Percentiles rank a stretch among this genome's conserved stretches.
Evolutionary conservation across 2,797 vertebrate species (phyloP).

Genomic region (Loriculus beryllinus): DNA sequence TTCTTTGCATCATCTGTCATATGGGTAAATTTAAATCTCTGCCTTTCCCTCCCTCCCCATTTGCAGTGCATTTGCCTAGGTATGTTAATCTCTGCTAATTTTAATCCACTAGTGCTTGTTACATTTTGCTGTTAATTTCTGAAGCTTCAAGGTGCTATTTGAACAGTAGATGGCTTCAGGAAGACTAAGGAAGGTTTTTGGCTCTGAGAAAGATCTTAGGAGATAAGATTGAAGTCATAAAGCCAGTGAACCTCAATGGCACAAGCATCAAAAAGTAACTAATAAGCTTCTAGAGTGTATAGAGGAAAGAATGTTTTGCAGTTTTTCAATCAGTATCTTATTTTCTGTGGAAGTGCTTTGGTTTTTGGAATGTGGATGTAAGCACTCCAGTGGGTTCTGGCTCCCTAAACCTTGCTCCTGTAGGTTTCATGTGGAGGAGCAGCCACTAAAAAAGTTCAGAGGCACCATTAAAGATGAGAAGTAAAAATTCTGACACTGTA

Average conservation of each 20-base stretch:
- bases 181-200: not conserved
- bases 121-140: not conserved
- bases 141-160: not conserved
- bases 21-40: constrained; percentile 19
- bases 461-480: not conserved
- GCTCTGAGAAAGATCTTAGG: not conserved
- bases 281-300: not conserved
- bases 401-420: not conserved
- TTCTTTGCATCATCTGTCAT: not conserved
- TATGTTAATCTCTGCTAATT: not conserved
- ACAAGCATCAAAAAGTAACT: not conserved
- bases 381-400: not conserved
- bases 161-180: not conserved
- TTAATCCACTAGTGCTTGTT: not conserved
- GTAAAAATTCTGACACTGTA: not conserved
- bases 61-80: not conserved
- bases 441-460: constrained; percentile 22
- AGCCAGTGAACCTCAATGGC: not conserved
- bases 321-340: not conserved
- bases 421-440: not conserved
- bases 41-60: constrained; percentile 24
- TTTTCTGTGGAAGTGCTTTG: not conserved
- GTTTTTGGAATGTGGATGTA: not conserved
- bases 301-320: not conserved
- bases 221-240: not conserved